Conservation (phyloP, 2,113 vertebrate species). For the Trichomycterus rosablanca region DNA sequence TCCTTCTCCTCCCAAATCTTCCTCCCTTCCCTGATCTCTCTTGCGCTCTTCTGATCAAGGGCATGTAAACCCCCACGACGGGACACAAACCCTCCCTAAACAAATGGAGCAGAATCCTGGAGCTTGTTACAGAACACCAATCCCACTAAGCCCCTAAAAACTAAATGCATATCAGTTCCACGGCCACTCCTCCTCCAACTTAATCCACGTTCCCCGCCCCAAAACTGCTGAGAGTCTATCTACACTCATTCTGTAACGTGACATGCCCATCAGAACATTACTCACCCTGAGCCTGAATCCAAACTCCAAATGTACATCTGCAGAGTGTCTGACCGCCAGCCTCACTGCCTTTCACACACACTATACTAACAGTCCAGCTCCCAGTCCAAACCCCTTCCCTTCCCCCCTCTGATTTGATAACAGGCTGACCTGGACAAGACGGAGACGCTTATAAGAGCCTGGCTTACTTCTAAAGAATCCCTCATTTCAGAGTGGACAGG, state of each 20-base stretch:
- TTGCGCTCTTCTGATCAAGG: not conserved
- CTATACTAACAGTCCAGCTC: not conserved
- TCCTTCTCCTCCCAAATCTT: conserved; percentile 6
- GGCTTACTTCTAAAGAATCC: conserved; percentile 53
- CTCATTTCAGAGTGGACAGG: conserved; percentile 47
- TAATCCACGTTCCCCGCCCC: too few relatives aligned
- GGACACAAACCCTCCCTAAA: too few relatives aligned
- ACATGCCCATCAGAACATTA: too few relatives aligned
- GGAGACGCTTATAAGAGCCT: conserved; percentile 51
- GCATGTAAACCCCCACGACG: not conserved
- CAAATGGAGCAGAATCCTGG: too few relatives aligned
- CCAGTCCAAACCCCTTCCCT: conserved; percentile 17
- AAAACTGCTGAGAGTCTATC: too few relatives aligned
- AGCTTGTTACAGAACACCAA: too few relatives aligned
- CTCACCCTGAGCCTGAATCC: not conserved
- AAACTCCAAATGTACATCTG: conserved; percentile 2
- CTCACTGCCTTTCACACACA: not conserved
- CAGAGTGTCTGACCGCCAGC: not conserved
- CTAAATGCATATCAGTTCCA: too few relatives aligned
- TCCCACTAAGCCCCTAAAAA: too few relatives aligned
- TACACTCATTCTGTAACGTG: too few relatives aligned
- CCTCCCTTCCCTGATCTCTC: not conserved
- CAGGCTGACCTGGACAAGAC: conserved; percentile 37
- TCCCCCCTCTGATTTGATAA: conserved; percentile 58
- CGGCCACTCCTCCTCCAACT: too few relatives aligned